Percentiles rank a stretch among this genome's conserved stretches.
Conservation (phyloP, 2,888 invertebrate genomes). For the Agriopis leucophaearia region DNA sequence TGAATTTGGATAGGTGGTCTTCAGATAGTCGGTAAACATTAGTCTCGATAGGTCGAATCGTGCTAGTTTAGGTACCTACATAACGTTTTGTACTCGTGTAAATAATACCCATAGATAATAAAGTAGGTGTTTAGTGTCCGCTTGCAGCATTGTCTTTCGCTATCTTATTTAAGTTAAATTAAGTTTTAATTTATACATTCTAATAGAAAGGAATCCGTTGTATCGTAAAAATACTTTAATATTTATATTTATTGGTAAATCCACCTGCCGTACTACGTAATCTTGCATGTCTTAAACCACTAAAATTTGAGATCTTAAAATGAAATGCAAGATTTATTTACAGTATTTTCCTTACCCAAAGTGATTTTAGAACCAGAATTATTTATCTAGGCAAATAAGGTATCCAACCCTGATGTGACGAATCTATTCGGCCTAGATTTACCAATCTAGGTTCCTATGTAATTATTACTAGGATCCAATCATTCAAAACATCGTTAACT, state of each 20-base stretch:
- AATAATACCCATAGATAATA: slow-evolving; percentile 48
- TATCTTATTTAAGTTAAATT: slow-evolving; percentile 41
- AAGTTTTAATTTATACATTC: not conserved
- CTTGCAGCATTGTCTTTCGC: slow-evolving; percentile 55
- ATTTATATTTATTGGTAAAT: not conserved
- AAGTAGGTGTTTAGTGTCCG: slow-evolving; percentile 49
- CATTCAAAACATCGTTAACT: too few relatives aligned
- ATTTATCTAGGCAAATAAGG: too few relatives aligned
- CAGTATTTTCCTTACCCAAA: too few relatives aligned
- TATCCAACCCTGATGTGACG: too few relatives aligned
- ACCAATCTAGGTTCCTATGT: too few relatives aligned
- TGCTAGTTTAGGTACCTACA: slow-evolving; percentile 52
- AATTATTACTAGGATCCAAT: too few relatives aligned
- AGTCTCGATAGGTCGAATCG: slow-evolving; percentile 29
- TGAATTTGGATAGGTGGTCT: not conserved
- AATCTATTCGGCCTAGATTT: too few relatives aligned
- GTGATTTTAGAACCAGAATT: too few relatives aligned
- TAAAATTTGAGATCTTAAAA: too few relatives aligned
- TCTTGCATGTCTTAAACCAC: too few relatives aligned
- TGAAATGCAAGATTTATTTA: too few relatives aligned
- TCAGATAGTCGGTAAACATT: not conserved
- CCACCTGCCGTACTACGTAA: too few relatives aligned
- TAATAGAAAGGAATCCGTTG: not conserved
- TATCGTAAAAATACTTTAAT: not conserved
- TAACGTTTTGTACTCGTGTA: slow-evolving; percentile 67